Conservation (phyloP, 2,888 invertebrate genomes). For the Eulithis testata region DNA sequence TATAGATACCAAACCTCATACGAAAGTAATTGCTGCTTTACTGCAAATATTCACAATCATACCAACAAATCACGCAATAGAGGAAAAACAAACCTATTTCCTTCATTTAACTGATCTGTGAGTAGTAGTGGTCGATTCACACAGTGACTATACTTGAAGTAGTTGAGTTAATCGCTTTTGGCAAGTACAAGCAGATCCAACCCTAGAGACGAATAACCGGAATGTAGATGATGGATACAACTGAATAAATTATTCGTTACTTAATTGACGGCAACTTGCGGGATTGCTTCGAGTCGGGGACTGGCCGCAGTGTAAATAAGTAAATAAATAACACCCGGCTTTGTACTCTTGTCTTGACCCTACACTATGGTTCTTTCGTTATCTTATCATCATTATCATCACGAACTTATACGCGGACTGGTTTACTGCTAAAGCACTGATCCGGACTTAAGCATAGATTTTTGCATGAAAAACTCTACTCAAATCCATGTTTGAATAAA, state of each 20-base stretch:
- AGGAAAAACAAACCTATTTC: no score
- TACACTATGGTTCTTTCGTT: background rate
- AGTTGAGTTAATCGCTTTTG: constrained; percentile 61
- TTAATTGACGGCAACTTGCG: constrained; percentile 54
- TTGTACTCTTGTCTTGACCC: background rate
- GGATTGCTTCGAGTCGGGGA: constrained; percentile 50
- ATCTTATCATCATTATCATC: no score
- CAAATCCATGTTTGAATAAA: no score
- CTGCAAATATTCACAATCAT: no score
- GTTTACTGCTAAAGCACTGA: no score
- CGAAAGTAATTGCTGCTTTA: no score
- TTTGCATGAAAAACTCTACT: no score
- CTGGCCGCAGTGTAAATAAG: constrained; percentile 34
- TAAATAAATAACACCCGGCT: background rate
- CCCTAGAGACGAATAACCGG: constrained; percentile 61
- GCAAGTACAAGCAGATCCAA: constrained; percentile 57
- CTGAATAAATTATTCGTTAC: constrained; percentile 69
- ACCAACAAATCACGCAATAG: no score
- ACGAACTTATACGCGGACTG: no score
- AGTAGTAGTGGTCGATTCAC: constrained; percentile 46
- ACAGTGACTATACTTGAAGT: constrained; percentile 44
- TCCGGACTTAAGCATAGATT: no score
- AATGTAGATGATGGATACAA: constrained; percentile 62
- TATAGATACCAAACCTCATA: no score
- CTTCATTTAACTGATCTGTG: no score